A percentile compares a stretch with the other conserved stretches of the same genome.
phyloP scores from a whole-genome alignment of 2,888 invertebrate genomes.

The Anoncus sp. region DNA sequence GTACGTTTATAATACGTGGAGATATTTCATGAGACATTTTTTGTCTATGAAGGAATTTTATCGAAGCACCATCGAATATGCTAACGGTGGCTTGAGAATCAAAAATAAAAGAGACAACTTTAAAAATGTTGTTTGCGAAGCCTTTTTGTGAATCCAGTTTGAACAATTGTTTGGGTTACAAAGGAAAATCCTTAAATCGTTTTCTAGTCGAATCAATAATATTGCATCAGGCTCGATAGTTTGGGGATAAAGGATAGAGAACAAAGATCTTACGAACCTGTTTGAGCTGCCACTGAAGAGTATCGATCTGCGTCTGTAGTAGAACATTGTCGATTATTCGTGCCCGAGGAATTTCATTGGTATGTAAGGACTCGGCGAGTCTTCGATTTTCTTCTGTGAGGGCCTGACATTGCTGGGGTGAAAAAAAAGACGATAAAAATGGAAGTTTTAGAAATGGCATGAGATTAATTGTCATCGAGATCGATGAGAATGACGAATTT shows the following conservation, averaged over 20 bases:
- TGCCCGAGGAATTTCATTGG: constrained; percentile 79
- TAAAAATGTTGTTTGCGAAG: no score
- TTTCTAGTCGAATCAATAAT: no score
- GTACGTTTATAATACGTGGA: not conserved
- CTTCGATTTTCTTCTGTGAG: constrained; percentile 83
- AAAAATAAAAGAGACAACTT: no score
- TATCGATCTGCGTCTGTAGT: constrained; percentile 88
- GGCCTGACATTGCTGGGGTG: constrained; percentile 83
- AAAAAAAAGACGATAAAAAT: not conserved
- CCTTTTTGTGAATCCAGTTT: no score
- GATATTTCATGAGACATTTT: no score
- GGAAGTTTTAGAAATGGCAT: not conserved
- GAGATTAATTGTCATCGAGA: not conserved
- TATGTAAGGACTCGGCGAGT: constrained; percentile 77
- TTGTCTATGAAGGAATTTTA: no score
- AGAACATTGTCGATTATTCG: constrained; percentile 86
- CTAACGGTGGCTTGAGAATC: no score
- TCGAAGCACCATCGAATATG: no score
- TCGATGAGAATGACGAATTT: not conserved
- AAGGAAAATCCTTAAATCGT: no score
- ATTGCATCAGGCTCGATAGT: no score
- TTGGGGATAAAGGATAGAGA: not conserved
- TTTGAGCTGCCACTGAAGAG: constrained; percentile 89
- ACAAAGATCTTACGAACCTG: constrained; percentile 85
- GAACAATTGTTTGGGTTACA: no score